Evolutionary conservation across 2,113 vertebrate genomes (phyloP).

Genomic region (Hemiscyllium ocellatum): DNA sequence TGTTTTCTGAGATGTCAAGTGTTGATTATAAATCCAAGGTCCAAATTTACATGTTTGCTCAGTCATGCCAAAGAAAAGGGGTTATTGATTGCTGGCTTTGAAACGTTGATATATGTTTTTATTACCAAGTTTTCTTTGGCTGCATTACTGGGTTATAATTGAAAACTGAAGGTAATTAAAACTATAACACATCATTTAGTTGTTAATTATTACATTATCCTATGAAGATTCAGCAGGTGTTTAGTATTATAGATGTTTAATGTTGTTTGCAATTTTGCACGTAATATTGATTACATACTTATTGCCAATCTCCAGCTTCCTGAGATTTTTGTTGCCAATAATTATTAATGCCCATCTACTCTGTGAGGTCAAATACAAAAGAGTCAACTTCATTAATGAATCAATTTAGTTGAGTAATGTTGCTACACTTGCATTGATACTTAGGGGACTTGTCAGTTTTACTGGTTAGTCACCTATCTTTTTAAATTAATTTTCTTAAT

Average conservation of each 20-base stretch:
- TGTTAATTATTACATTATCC: constrained; percentile 26
- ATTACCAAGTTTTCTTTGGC: neutral
- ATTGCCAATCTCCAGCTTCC: neutral
- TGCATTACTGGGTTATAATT: neutral
- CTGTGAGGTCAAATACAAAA: constrained; percentile 6
- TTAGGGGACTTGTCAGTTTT: neutral
- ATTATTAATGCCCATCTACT: neutral
- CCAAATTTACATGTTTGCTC: neutral
- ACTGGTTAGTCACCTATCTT: neutral
- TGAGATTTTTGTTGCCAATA: constrained; percentile 26
- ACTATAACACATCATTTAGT: constrained; percentile 21
- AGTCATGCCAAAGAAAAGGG: neutral
- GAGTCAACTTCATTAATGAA: constrained; percentile 28
- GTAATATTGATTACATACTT: constrained; percentile 26
- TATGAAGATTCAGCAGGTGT: neutral
- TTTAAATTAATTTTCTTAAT: neutral
- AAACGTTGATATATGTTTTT: neutral
- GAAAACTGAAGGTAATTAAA: constrained; percentile 34
- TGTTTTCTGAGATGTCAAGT: neutral
- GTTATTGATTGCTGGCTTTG: neutral
- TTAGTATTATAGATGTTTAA: constrained; percentile 11
- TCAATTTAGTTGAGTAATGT: constrained; percentile 6
- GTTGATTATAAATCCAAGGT: neutral
- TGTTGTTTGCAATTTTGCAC: constrained; percentile 1
- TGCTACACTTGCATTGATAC: neutral